These are phyloP conservation scores for Drosophila dives DNA, from an alignment of 2,888 invertebrate genomes.

Conservation along the genomic window DNA sequence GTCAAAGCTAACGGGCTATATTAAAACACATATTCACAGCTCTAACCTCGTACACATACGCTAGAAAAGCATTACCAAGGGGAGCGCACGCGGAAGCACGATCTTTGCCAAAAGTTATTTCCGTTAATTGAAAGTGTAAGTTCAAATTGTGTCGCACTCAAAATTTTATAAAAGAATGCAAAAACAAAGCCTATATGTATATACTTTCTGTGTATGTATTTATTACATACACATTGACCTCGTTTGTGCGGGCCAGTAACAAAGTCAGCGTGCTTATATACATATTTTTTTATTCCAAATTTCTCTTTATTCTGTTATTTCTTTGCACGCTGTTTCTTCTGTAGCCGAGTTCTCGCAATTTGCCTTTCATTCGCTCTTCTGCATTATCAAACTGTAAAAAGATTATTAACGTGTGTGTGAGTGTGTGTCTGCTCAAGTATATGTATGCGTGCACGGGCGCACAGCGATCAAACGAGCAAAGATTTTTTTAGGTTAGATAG, in stretches of 20 bases:
- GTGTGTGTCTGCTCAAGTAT: slow-evolving; percentile 24
- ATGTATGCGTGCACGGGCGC: slow-evolving; percentile 5
- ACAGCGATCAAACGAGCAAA: slow-evolving; percentile 41
- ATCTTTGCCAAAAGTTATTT: slow-evolving; percentile 46
- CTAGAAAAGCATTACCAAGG: slow-evolving; percentile 8
- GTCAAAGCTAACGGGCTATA: background rate
- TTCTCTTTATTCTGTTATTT: slow-evolving; percentile 69
- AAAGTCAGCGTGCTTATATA: slow-evolving; percentile 53
- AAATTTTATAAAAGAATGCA: slow-evolving; percentile 3
- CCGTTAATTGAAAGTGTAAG: slow-evolving; percentile 76
- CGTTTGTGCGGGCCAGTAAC: slow-evolving; percentile 58
- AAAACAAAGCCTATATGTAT: slow-evolving; percentile 27
- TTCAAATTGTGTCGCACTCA: slow-evolving; percentile 32
- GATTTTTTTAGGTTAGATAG: slow-evolving; percentile 51
- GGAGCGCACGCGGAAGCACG: slow-evolving; percentile 51
- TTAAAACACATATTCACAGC: slow-evolving; percentile 11
- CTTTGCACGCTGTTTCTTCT: slow-evolving; percentile 48
- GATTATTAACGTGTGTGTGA: slow-evolving; percentile 27
- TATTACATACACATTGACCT: slow-evolving; percentile 67
- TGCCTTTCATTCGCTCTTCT: slow-evolving; percentile 56
- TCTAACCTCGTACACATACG: slow-evolving; percentile 28
- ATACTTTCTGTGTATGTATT: slow-evolving; percentile 33
- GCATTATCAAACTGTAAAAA: slow-evolving; percentile 74
- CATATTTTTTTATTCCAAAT: slow-evolving; percentile 47
- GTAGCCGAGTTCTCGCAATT: slow-evolving; percentile 45